A percentile compares a stretch with the other conserved stretches of the same genome.
Evolutionary conservation across 2,113 vertebrate genomes (phyloP).

Genomic region (Limnothrissa miodon): DNA sequence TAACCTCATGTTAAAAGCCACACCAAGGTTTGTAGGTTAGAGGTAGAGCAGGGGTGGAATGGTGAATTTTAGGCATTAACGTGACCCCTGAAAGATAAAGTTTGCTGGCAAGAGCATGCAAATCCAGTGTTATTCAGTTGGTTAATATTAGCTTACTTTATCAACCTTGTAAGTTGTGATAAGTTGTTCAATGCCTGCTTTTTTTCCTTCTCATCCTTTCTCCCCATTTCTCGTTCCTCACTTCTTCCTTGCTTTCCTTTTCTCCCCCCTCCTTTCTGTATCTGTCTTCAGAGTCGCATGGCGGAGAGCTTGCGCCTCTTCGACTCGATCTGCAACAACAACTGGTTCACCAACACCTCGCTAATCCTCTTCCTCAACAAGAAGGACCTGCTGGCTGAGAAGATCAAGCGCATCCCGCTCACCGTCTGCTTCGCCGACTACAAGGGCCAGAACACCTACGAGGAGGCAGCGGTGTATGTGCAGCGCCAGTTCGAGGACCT

Average conservation of each 20-base stretch:
- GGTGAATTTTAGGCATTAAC: neutral
- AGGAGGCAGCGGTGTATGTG: conserved; percentile 97
- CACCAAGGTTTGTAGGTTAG: neutral
- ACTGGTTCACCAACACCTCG: conserved; percentile 99
- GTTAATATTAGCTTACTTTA: neutral
- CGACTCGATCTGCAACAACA: conserved; percentile 99
- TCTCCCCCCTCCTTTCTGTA: neutral
- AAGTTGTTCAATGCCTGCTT: neutral
- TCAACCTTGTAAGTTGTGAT: neutral
- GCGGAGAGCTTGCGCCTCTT: conserved; percentile 98
- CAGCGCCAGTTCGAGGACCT: conserved; percentile 99
- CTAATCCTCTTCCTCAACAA: conserved; percentile 99
- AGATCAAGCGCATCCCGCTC: conserved; percentile 96
- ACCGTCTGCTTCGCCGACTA: conserved; percentile 97
- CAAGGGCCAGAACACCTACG: conserved; percentile 97
- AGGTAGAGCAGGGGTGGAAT: neutral
- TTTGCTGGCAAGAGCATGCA: neutral
- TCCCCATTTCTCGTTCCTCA: no score
- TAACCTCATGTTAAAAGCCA: neutral
- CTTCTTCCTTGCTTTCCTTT: neutral
- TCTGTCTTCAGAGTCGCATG: conserved; percentile 90
- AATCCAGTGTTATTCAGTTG: no score
- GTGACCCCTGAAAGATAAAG: neutral
- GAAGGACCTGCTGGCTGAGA: conserved; percentile 99
- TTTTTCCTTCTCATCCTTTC: neutral